A percentile compares a stretch with the other conserved stretches of the same genome.
phyloP scores from a whole-genome alignment of 1,140 invertebrate species.

The Drosophila parvula region DNA sequence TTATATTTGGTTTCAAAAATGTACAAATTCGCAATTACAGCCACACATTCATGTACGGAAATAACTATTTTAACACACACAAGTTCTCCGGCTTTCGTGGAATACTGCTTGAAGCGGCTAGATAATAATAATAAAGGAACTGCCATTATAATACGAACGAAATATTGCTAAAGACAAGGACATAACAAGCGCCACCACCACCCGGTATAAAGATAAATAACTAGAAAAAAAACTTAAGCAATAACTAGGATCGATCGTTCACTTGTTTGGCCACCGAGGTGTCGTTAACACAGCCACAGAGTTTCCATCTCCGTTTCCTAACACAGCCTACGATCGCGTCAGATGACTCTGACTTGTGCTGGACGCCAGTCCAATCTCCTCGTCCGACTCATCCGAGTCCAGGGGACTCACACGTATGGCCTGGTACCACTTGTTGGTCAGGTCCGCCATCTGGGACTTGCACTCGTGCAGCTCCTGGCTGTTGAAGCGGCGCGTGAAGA shows the following conservation, averaged over 20 bases:
- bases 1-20: conserved; percentile 53
- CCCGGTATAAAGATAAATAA: conserved; percentile 4
- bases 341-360: conserved; percentile 76
- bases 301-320: conserved; percentile 4
- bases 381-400: conserved; percentile 87
- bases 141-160: conserved; percentile 4
- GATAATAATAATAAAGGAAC: conserved; percentile 35
- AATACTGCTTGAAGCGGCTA: conserved; percentile 62
- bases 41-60: conserved; percentile 23
- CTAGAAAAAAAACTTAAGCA: conserved; percentile 4
- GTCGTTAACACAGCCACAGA: conserved; percentile 24
- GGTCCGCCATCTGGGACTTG: conserved; percentile 97
- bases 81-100: background rate
- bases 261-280: conserved; percentile 47
- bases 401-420: conserved; percentile 93
- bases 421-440: conserved; percentile 98
- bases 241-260: conserved; percentile 25
- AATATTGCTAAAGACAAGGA: background rate
- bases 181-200: conserved; percentile 31
- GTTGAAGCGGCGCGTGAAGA: conserved; percentile 97
- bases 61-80: conserved; percentile 8
- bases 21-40: conserved; percentile 54
- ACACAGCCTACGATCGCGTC: conserved; percentile 59
- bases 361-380: conserved; percentile 72
- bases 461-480: conserved; percentile 97